Conservation (phyloP, 2,797 vertebrate species). For the Podarcis lilfordi region DNA sequence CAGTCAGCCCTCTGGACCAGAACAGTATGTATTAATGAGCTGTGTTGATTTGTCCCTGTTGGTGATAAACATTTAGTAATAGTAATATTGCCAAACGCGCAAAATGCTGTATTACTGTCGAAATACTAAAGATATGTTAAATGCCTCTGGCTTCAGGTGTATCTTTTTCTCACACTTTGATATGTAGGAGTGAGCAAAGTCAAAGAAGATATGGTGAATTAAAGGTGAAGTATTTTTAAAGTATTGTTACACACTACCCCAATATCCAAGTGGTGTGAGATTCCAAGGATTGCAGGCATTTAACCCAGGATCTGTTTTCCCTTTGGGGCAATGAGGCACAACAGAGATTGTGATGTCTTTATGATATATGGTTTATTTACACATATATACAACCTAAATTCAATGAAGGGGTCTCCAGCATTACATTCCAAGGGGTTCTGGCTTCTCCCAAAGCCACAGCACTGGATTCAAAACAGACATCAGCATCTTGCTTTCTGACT, state of each 20-base stretch:
- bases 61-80: background rate
- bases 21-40: background rate
- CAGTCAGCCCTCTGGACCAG: background rate
- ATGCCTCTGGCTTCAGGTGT: background rate
- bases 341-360: no score
- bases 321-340: no score
- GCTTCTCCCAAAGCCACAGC: no score
- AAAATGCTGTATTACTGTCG: background rate
- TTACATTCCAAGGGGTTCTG: no score
- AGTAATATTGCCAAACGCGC: background rate
- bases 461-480: no score
- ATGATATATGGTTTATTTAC: no score
- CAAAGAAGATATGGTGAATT: background rate
- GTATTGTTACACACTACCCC: background rate
- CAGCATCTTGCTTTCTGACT: no score
- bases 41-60: background rate
- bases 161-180: background rate
- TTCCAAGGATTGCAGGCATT: no score
- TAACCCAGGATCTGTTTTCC: no score
- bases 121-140: background rate
- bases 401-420: no score
- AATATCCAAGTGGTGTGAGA: no score
- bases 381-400: no score
- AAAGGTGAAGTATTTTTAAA: background rate
- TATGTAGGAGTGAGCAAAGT: background rate